phyloP scores from a whole-genome alignment of 2,888 invertebrate genomes.

The Merodon equestris region DNA sequence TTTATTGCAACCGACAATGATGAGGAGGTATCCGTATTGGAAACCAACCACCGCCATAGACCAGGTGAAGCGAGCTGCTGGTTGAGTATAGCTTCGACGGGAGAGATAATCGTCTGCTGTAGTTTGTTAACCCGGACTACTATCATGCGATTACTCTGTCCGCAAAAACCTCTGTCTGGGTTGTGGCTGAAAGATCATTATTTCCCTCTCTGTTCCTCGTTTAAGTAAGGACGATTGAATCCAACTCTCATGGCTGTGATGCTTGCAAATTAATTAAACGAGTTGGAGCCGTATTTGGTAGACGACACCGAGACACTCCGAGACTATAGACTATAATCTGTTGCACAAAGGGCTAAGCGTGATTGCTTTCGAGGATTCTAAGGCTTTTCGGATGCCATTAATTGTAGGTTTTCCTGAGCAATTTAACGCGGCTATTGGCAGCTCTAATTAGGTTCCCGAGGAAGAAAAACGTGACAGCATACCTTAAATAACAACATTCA shows the following conservation, averaged over 20 bases:
- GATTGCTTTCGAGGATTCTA: too few species aligned
- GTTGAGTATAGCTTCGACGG: neutral
- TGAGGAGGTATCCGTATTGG: conserved; percentile 46
- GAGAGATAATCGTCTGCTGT: conserved; percentile 46
- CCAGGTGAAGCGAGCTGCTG: conserved; percentile 24
- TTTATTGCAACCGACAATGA: conserved; percentile 52
- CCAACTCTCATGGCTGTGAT: conserved; percentile 54
- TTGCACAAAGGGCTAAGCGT: too few species aligned
- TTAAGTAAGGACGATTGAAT: conserved; percentile 33
- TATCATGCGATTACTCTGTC: neutral
- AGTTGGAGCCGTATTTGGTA: neutral
- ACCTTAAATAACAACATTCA: too few species aligned
- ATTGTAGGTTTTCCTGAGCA: too few species aligned
- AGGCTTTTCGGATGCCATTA: too few species aligned
- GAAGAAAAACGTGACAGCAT: too few species aligned
- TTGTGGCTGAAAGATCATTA: conserved; percentile 23
- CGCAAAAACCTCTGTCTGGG: conserved; percentile 27
- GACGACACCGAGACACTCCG: too few species aligned
- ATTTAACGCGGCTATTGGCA: too few species aligned
- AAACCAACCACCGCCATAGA: conserved; percentile 34
- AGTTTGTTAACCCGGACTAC: conserved; percentile 59
- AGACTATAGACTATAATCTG: too few species aligned
- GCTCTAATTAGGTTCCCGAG: too few species aligned
- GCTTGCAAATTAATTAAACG: conserved; percentile 65
- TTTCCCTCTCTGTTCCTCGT: neutral